Conservation (phyloP, 2,113 vertebrate genomes). For the Rhineura floridana region DNA sequence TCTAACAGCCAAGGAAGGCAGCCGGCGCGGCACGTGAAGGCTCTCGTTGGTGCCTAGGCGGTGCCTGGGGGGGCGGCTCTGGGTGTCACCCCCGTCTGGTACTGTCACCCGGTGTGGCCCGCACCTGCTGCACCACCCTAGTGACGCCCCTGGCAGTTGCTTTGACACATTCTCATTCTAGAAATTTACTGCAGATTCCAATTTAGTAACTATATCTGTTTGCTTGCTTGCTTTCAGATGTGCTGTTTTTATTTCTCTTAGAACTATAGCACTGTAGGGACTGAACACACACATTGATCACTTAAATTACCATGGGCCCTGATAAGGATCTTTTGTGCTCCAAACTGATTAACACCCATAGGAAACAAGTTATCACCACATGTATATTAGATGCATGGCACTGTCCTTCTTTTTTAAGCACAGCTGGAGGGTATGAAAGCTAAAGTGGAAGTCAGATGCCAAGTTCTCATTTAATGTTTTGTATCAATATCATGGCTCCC, state of each 20-base stretch:
- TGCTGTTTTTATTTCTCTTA: accelerated
- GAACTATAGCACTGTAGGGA: neutral
- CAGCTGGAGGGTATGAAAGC: neutral
- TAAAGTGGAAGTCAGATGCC: neutral
- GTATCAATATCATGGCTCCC: neutral
- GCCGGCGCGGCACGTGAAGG: too few species aligned
- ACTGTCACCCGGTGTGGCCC: too few species aligned
- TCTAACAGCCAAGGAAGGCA: too few species aligned
- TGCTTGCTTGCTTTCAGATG: accelerated
- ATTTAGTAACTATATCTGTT: neutral
- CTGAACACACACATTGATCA: neutral
- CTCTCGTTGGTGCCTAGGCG: too few species aligned
- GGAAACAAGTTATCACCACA: neutral
- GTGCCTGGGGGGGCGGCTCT: too few species aligned
- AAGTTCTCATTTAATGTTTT: neutral
- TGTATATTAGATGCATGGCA: neutral
- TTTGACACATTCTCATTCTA: neutral
- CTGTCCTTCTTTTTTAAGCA: neutral
- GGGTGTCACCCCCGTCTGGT: too few species aligned
- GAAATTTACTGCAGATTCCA: accelerated
- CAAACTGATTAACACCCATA: neutral
- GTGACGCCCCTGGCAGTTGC: neutral
- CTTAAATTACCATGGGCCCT: neutral
- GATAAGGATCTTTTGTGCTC: neutral
- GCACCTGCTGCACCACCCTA: too few species aligned